These are phyloP conservation scores for Chrysocyon brachyurus DNA, from an alignment of 2,797 vertebrate genomes.

Conservation along the genomic window DNA sequence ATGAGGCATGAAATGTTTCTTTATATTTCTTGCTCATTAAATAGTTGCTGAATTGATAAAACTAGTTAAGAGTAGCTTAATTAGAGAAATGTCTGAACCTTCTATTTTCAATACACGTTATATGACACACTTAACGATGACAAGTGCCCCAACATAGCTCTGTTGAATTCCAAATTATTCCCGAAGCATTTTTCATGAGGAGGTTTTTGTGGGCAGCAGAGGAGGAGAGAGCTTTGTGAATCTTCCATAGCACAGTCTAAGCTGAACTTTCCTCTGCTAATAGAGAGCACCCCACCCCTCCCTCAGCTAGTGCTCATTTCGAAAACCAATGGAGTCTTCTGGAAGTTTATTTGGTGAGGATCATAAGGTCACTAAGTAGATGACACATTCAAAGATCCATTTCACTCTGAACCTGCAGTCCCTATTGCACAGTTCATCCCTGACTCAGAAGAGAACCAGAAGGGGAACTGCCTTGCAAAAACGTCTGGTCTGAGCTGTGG, in stretches of 20 bases:
- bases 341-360: neutral
- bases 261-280: neutral
- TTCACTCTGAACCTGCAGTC: neutral
- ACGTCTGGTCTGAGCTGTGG: neutral
- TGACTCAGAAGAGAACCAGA: neutral
- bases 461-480: neutral
- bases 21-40: neutral
- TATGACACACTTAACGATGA: neutral
- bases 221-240: neutral
- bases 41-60: slow-evolving; percentile 41
- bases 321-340: neutral
- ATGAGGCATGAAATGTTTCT: neutral
- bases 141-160: neutral
- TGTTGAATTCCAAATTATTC: neutral
- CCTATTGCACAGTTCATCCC: neutral
- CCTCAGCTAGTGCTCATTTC: neutral
- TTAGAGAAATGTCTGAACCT: neutral
- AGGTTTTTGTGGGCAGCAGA: neutral
- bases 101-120: neutral
- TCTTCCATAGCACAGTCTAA: neutral
- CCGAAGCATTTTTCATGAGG: neutral
- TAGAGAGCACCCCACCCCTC: neutral
- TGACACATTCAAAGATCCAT: neutral
- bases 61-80: neutral
- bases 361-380: neutral